Percentiles rank a stretch among this genome's conserved stretches.
phyloP scores from a whole-genome alignment of 2,797 vertebrate genomes.

The Thripadectes ignobilis region DNA sequence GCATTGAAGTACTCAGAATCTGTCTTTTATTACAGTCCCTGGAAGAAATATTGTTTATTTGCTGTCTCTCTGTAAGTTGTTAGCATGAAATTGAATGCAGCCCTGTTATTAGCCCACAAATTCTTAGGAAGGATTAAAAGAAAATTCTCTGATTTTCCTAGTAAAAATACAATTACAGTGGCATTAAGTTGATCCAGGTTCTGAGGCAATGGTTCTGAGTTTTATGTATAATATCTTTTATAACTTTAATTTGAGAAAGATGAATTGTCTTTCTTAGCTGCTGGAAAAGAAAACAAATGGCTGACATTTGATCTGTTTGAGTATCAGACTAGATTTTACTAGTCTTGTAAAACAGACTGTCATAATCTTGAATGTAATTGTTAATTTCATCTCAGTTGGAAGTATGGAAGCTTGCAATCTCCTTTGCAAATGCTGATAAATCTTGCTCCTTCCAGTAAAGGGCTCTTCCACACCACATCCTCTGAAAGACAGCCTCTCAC shows the following conservation, averaged over 20 bases:
- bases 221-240: background rate
- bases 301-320: background rate
- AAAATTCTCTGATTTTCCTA: background rate
- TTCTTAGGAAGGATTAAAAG: background rate
- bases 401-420: background rate
- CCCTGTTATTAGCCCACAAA: background rate
- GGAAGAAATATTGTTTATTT: background rate
- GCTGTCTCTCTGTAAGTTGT: background rate
- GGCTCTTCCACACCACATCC: background rate
- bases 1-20: background rate
- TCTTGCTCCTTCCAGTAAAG: background rate
- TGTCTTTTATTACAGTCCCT: background rate
- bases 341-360: background rate
- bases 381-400: background rate
- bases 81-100: background rate
- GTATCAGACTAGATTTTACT: background rate
- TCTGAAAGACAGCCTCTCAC: background rate
- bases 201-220: background rate
- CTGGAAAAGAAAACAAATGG: background rate
- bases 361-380: background rate
- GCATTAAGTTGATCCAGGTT: background rate
- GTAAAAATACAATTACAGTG: background rate
- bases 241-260: background rate
- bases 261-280: background rate
- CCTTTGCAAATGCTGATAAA: background rate